phyloP scores from a whole-genome alignment of 2,797 vertebrate species.

The Enteromius argenteus region DNA sequence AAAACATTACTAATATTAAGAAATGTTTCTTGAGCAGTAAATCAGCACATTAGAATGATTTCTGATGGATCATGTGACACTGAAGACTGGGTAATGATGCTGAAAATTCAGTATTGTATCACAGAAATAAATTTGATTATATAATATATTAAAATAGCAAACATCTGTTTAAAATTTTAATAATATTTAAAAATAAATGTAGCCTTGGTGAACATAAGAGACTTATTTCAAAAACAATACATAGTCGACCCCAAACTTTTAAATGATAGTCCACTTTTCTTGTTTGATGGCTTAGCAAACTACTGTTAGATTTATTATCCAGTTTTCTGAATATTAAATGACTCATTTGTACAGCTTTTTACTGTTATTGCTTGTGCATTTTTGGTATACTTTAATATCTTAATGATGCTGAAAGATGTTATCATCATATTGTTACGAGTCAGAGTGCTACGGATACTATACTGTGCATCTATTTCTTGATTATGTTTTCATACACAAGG shows the following conservation, averaged over 20 bases:
- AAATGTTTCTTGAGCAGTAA: not conserved
- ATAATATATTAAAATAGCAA: not conserved
- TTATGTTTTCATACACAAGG: not conserved
- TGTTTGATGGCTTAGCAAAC: not conserved
- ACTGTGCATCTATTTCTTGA: not conserved
- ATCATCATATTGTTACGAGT: not conserved
- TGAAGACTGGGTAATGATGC: constrained; percentile 4
- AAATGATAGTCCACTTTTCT: not conserved
- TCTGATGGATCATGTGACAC: not conserved
- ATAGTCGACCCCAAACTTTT: not conserved
- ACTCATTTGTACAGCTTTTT: not conserved
- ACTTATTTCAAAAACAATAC: not conserved
- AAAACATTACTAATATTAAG: not conserved
- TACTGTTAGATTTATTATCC: not conserved
- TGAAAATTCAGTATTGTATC: not conserved
- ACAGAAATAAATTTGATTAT: not conserved
- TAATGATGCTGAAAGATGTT: not conserved
- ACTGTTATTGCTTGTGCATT: not conserved
- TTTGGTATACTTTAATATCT: not conserved
- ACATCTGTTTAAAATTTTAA: not conserved
- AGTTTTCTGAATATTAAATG: not conserved
- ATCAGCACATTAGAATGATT: not conserved
- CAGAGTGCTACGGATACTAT: not conserved
- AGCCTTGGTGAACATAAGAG: not conserved
- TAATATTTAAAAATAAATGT: not conserved